Evolutionary conservation across 2,113 vertebrate species (phyloP).

Genomic region (Mystacornis crossleyi): DNA sequence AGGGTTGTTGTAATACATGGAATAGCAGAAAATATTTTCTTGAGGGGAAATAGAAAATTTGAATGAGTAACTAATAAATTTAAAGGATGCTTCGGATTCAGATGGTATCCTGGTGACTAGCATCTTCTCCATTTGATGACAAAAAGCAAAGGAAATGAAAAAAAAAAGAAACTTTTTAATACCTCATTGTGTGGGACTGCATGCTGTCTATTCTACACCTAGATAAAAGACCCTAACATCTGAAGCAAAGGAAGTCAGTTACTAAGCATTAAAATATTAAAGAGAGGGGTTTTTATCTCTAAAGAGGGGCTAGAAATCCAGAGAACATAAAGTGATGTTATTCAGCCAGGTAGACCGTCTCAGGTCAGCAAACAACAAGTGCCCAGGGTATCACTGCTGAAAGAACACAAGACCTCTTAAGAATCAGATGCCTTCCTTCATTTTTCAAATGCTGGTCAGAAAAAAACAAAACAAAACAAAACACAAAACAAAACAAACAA

Average conservation of each 20-base stretch:
- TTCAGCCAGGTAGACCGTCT: background rate
- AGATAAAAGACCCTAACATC: background rate
- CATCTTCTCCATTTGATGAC: background rate
- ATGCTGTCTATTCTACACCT: background rate
- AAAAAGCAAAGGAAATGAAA: background rate
- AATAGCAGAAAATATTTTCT: background rate
- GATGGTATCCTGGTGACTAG: background rate
- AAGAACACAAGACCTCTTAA: fast-evolving
- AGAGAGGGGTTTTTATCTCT: background rate
- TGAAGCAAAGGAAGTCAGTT: background rate
- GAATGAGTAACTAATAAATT: background rate
- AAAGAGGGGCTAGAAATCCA: background rate
- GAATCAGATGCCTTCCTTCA: background rate
- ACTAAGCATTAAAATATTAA: background rate
- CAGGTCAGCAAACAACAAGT: background rate
- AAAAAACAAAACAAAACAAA: too few relatives aligned
- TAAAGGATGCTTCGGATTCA: background rate
- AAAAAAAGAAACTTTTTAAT: background rate
- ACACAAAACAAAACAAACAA: too few relatives aligned
- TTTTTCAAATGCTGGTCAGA: background rate
- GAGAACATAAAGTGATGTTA: background rate
- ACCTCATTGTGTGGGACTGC: fast-evolving
- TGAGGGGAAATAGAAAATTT: background rate
- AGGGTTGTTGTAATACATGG: background rate
- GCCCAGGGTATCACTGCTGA: background rate